Conservation (phyloP, 1,140 invertebrate species). For the Cecropterus lyciades region DNA sequence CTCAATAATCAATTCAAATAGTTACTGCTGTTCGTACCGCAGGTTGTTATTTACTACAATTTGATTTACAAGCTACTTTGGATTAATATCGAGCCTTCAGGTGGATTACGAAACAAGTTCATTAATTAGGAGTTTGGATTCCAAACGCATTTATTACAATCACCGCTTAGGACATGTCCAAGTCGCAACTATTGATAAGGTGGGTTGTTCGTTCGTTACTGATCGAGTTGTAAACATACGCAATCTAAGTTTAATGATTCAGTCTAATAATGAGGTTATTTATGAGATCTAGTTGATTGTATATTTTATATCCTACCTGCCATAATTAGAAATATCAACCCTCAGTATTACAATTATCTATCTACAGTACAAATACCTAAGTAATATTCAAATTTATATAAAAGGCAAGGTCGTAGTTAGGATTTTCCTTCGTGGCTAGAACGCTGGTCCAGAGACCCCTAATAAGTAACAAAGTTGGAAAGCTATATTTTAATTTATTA, state of each 20-base stretch:
- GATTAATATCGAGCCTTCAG: conserved; percentile 9
- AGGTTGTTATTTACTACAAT: background rate
- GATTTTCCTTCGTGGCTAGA: no score
- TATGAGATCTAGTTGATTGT: background rate
- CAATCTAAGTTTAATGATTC: conserved; percentile 8
- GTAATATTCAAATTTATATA: no score
- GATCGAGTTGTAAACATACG: background rate
- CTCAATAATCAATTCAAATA: conserved; percentile 11
- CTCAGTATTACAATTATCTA: no score
- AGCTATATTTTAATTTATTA: no score
- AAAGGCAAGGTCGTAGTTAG: no score
- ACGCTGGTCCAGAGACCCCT: no score
- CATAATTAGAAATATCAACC: no score
- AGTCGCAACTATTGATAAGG: no score
- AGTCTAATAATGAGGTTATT: conserved; percentile 6
- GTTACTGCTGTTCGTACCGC: background rate
- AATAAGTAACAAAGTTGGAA: no score
- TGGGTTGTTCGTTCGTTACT: no score
- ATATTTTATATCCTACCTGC: no score
- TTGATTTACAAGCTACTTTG: conserved; percentile 5
- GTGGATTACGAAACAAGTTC: conserved; percentile 23
- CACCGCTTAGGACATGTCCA: conserved; percentile 7
- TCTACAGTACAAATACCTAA: no score
- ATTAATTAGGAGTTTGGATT: conserved; percentile 25
- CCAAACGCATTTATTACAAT: conserved; percentile 26